These are phyloP conservation scores for Lochmaea capreae DNA, from an alignment of 2,888 invertebrate genomes.

Conservation along the genomic window DNA sequence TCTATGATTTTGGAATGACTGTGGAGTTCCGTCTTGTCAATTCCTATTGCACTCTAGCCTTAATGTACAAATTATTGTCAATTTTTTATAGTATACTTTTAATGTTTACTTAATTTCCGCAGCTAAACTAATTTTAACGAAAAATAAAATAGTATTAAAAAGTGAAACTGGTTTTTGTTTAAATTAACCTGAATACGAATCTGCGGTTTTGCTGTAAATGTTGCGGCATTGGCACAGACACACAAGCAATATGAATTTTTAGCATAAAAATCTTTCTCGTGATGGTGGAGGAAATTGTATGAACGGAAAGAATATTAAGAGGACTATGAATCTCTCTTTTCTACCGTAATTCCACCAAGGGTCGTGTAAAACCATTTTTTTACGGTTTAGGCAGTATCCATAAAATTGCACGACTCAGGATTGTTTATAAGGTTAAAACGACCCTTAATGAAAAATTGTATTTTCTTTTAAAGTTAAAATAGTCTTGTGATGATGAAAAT, in stretches of 20 bases:
- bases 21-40: no score
- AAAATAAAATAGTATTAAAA: background rate
- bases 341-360: slow-evolving; percentile 1
- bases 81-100: no score
- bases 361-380: slow-evolving; percentile 15
- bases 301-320: slow-evolving; percentile 12
- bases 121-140: background rate
- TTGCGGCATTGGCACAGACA: slow-evolving; percentile 19
- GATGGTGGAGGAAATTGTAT: slow-evolving; percentile 10
- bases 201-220: slow-evolving; percentile 10
- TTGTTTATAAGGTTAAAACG: slow-evolving; percentile 1
- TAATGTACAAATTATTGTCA: no score
- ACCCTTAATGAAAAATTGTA: background rate
- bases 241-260: slow-evolving; percentile 18
- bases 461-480: background rate
- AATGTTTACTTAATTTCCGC: no score
- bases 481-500: background rate
- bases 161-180: background rate
- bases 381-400: slow-evolving; percentile 4
- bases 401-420: background rate
- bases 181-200: background rate
- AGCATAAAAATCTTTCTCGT: slow-evolving; percentile 17
- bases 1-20: no score
- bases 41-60: no score
- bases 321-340: slow-evolving; percentile 9